Base-by-base conservation (phyloP, 2,888 invertebrate genomes). In the Boloria euphrosyne region DNA sequence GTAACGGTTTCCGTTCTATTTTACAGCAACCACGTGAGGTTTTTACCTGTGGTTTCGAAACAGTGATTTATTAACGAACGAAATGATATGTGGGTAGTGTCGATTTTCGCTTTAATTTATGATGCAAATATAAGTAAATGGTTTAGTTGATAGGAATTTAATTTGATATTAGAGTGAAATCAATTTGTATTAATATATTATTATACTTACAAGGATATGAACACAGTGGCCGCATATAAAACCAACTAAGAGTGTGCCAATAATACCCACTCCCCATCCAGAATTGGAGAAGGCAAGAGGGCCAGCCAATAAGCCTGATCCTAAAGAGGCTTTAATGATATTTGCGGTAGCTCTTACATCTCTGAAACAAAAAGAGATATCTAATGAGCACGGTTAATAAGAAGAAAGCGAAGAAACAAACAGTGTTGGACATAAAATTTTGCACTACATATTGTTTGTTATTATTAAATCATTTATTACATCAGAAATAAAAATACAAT, bases 221-320 rank as follows among this genome's bases (percentile, higher is more conserved):
- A 92, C 87, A 67, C 92, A 92, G 71, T 93, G 92, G 43, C 90
- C 89, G 69, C 92, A 92, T 55, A 93, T 80, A 2, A 90, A 66
- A 3, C 92, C 92, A 0, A 93, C 80, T 1, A 91, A 67, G 13
- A 92, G 71, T 0, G 92, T 92, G 0, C 95, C 94, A 27, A 93
- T 77, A 14, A 94, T 82, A 0, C 96, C 95, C 10, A 95, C 92
- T 71, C 93, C 93, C 76, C 96, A 90, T 67, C 96, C 96, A 59
- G 95, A 93, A 79, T 95, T 94, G 46, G 93, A 93, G 75, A 96
- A 94, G 0, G 95, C 96, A 38, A 94, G 82, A 0, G 96, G 95
- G 78, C 96, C 94, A 0, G 96, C 96, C 16, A 96, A 84, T 57
- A 96, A 90, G 0, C 96, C 96, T 0, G 96, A 96, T 0, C 97